Conservation (phyloP, 2,888 invertebrate species). For the Monoplex corrugatus region DNA sequence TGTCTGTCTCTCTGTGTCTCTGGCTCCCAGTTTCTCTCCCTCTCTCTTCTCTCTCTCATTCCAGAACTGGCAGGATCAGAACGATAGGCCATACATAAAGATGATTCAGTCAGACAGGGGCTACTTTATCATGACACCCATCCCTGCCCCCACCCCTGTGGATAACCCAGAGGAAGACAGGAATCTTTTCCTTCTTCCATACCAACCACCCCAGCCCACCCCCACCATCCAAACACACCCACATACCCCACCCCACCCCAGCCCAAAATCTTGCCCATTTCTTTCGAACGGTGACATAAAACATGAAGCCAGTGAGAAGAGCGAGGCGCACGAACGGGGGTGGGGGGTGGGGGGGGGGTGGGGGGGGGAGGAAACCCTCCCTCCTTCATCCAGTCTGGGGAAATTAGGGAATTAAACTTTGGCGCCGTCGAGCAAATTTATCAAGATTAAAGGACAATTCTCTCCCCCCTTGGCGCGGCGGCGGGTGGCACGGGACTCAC, state of each 20-base stretch:
- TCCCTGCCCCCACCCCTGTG: no score
- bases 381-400: neutral
- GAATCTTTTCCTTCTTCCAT: no score
- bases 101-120: no score
- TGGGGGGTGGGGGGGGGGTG: neutral
- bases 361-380: neutral
- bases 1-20: no score
- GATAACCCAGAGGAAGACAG: no score
- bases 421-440: slow-evolving; percentile 39
- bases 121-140: no score
- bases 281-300: slow-evolving; percentile 3
- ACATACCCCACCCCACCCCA: neutral
- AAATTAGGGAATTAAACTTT: slow-evolving; percentile 33
- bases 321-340: neutral
- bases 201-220: no score
- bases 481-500: neutral
- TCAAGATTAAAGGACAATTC: slow-evolving; percentile 39
- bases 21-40: no score
- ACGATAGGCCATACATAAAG: no score
- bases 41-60: no score
- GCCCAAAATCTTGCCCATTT: neutral
- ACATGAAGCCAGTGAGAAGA: neutral
- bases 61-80: no score
- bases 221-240: neutral
- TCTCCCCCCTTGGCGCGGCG: neutral